Conservation (phyloP, 2,888 invertebrate genomes). For the Elysia crispata region DNA sequence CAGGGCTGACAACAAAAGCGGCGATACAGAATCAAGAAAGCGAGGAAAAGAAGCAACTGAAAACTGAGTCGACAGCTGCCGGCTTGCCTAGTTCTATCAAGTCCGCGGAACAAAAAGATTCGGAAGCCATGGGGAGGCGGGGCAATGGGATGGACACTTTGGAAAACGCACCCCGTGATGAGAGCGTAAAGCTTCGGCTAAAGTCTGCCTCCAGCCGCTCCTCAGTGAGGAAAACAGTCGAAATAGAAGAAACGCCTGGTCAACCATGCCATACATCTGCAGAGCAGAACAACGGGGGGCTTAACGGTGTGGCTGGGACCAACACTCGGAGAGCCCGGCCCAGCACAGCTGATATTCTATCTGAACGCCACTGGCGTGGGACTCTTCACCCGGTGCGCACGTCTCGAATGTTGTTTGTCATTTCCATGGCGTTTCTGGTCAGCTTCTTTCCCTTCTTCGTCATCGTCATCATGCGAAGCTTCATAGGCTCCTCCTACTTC, state of each 20-base stretch:
- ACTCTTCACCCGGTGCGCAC: conserved; percentile 58
- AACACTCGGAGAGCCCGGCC: too few relatives aligned
- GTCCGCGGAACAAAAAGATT: background rate
- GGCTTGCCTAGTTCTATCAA: background rate
- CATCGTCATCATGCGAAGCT: conserved; percentile 59
- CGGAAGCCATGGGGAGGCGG: too few relatives aligned
- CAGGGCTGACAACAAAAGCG: conserved; percentile 34
- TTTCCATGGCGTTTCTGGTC: conserved; percentile 63
- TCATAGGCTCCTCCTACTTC: conserved; percentile 50
- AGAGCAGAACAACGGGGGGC: too few relatives aligned
- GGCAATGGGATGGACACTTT: too few relatives aligned
- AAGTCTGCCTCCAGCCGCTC: too few relatives aligned
- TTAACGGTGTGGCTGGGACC: too few relatives aligned
- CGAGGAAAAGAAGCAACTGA: background rate
- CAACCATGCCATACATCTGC: too few relatives aligned
- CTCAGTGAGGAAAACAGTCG: too few relatives aligned
- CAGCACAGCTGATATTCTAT: conserved; percentile 39
- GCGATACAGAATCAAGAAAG: conserved; percentile 3
- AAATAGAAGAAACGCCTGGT: too few relatives aligned
- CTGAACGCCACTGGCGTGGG: conserved; percentile 38
- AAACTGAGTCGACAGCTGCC: background rate
- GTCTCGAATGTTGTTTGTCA: conserved; percentile 64
- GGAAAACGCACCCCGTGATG: too few relatives aligned
- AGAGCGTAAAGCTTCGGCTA: too few relatives aligned
- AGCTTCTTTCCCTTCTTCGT: conserved; percentile 68